These are phyloP conservation scores for Ferdinandea cuprea DNA, from an alignment of 2,888 invertebrate species.

Conservation along the genomic window DNA sequence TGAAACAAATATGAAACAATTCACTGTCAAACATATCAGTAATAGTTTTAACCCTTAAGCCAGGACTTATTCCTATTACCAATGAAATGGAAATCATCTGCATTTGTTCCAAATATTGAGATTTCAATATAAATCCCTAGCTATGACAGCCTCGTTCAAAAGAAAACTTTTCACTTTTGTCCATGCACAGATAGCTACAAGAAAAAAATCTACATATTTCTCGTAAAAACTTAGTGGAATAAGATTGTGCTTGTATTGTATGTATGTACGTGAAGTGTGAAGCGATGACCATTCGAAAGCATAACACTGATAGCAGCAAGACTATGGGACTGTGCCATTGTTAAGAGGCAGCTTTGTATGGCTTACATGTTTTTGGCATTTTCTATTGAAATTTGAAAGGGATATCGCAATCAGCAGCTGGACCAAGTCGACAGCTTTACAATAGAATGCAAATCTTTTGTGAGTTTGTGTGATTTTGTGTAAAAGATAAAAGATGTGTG, in stretches of 20 bases:
- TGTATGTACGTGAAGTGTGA: constrained; percentile 8
- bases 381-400: constrained; percentile 10
- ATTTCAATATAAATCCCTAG: not conserved
- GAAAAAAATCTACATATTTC: not conserved
- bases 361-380: constrained; percentile 46
- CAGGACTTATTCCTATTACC: too few relatives aligned
- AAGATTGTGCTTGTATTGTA: constrained; percentile 1
- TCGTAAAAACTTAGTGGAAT: not conserved
- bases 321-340: constrained; percentile 12
- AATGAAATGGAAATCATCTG: not conserved
- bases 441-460: not conserved
- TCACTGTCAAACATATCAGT: not conserved
- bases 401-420: not conserved
- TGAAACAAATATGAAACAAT: not conserved
- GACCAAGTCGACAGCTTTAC: not conserved
- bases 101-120: not conserved
- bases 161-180: not conserved
- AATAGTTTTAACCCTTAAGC: not conserved
- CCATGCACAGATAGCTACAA: too few relatives aligned
- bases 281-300: constrained; percentile 23
- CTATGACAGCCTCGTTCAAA: not conserved
- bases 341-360: constrained; percentile 30
- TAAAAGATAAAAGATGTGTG: not conserved
- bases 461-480: not conserved
- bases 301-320: constrained; percentile 25